Percentiles rank a stretch among this genome's conserved stretches.
Evolutionary conservation across 2,888 invertebrate genomes (phyloP).

Genomic region (Automeris io): DNA sequence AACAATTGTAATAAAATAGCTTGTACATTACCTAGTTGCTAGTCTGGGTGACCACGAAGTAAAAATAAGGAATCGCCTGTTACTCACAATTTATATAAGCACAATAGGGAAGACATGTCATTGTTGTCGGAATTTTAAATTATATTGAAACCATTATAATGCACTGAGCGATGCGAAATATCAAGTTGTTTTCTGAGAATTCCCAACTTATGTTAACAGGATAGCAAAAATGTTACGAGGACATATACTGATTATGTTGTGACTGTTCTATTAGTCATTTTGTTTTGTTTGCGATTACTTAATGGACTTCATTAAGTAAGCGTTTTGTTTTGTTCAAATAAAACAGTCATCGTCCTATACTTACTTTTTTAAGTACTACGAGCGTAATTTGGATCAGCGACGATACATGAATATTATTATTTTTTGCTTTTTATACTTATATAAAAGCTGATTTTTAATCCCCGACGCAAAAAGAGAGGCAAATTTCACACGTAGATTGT

Average conservation of each 20-base stretch:
- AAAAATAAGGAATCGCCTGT: constrained; percentile 1
- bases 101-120: background rate
- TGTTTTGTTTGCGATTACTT: no score
- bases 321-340: no score
- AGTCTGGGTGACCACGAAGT: background rate
- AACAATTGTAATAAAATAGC: no score
- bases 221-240: background rate
- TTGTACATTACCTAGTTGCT: background rate
- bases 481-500: no score
- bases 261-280: background rate
- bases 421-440: no score
- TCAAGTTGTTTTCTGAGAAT: constrained; percentile 1
- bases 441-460: no score
- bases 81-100: background rate
- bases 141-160: constrained; percentile 1
- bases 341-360: no score
- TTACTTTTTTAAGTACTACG: no score
- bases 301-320: no score
- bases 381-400: no score
- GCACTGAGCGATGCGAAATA: constrained; percentile 1
- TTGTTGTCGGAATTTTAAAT: background rate
- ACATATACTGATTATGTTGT: background rate
- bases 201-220: background rate
- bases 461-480: no score
- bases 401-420: no score